Evolutionary conservation across 92 coral and sea anemone species (phyloP).

Genomic region (Parazoanthus darwini): DNA sequence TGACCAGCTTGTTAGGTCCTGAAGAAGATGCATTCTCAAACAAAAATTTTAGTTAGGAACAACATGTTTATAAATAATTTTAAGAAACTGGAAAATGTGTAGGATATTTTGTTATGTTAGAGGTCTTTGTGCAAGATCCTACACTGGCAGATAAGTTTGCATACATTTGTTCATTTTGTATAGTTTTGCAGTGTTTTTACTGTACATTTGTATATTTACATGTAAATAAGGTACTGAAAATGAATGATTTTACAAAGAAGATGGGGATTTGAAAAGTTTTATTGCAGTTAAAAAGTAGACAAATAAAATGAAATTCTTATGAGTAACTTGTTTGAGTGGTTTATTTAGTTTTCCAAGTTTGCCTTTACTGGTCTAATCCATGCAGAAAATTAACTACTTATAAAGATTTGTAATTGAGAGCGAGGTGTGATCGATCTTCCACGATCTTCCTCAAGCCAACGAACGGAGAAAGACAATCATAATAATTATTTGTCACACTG

Average conservation of each 20-base stretch:
- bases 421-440: too few relatives aligned
- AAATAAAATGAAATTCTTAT: constrained; percentile 23
- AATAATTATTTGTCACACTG: too few relatives aligned
- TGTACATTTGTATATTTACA: constrained; percentile 39
- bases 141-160: not conserved
- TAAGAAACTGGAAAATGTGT: not conserved
- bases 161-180: constrained; percentile 40
- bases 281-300: not conserved
- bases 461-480: too few relatives aligned
- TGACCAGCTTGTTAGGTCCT: not conserved
- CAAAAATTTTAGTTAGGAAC: not conserved
- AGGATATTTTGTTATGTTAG: constrained; percentile 1
- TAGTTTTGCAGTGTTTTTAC: constrained; percentile 37
- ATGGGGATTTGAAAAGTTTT: constrained; percentile 30
- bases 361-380: not conserved
- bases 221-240: constrained; percentile 40
- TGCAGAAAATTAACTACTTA: too few relatives aligned
- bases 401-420: too few relatives aligned
- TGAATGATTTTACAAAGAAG: constrained; percentile 36
- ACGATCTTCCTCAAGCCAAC: too few relatives aligned
- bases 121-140: constrained; percentile 8
- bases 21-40: not conserved
- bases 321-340: not conserved
- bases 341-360: too few relatives aligned
- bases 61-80: constrained; percentile 20